phyloP scores from a whole-genome alignment of 2,888 invertebrate genomes.

The Proisotoma minuta region DNA sequence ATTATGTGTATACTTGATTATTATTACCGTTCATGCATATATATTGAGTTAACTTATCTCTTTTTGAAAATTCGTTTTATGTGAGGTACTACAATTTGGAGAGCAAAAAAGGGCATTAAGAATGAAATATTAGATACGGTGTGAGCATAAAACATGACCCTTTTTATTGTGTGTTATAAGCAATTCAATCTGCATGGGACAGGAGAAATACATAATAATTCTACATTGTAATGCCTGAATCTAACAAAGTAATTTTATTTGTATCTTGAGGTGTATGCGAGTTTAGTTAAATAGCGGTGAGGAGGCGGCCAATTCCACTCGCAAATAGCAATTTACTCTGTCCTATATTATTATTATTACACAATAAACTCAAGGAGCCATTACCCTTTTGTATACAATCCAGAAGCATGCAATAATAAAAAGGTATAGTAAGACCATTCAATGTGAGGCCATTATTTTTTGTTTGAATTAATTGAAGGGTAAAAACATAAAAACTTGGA shows the following conservation, averaged over 20 bases:
- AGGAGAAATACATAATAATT: neutral
- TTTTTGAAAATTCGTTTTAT: neutral
- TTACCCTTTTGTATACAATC: too few relatives aligned
- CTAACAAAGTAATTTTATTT: neutral
- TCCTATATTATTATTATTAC: too few relatives aligned
- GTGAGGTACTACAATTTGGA: neutral
- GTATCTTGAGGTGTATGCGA: too few relatives aligned
- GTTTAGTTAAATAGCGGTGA: too few relatives aligned
- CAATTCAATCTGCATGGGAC: neutral
- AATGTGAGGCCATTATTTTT: too few relatives aligned
- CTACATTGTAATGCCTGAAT: neutral
- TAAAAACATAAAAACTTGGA: too few relatives aligned
- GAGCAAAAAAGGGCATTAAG: neutral
- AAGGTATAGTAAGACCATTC: too few relatives aligned
- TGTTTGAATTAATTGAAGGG: too few relatives aligned
- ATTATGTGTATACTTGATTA: constrained; percentile 9
- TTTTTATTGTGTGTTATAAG: constrained; percentile 3
- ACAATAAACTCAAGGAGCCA: too few relatives aligned
- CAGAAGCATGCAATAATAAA: too few relatives aligned
- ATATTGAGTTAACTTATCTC: constrained; percentile 7
- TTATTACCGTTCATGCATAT: constrained; percentile 17
- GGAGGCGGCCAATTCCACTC: too few relatives aligned
- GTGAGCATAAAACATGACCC: constrained; percentile 3
- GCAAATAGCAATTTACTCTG: too few relatives aligned
- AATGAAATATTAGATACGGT: neutral